Conservation (phyloP, 2,888 invertebrate genomes). For the Philaethria dido region DNA sequence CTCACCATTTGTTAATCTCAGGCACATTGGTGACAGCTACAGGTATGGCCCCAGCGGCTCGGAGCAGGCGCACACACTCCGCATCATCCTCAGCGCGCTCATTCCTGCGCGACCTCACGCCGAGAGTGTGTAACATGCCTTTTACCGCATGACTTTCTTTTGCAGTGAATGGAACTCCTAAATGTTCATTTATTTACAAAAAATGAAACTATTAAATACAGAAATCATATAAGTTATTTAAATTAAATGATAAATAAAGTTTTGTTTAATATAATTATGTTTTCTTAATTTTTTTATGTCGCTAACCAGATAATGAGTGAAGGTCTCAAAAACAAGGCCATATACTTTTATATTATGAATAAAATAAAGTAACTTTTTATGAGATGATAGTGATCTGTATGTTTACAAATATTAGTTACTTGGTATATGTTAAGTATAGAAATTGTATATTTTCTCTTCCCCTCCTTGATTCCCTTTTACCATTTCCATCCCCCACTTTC, state of each 20-base stretch:
- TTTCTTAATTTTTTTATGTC: no score
- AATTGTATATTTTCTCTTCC: no score
- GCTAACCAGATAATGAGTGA: background rate
- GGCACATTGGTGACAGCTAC: constrained; percentile 96
- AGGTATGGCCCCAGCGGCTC: constrained; percentile 92
- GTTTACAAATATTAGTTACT: no score
- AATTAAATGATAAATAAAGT: no score
- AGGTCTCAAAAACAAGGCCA: background rate
- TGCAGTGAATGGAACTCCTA: constrained; percentile 95
- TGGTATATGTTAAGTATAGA: no score
- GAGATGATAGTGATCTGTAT: background rate
- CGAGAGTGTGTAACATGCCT: constrained; percentile 89
- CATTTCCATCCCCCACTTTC: no score
- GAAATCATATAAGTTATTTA: no score
- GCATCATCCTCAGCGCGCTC: constrained; percentile 89
- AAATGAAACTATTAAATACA: no score
- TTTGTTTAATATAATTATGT: no score
- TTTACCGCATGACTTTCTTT: constrained; percentile 94
- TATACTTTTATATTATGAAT: no score
- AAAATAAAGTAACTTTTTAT: background rate
- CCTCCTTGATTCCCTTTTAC: no score
- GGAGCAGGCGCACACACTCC: constrained; percentile 88
- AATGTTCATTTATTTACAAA: background rate
- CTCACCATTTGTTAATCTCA: constrained; percentile 94
- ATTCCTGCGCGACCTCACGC: constrained; percentile 85